These are phyloP conservation scores for Phlogophora meticulosa DNA, from an alignment of 2,888 invertebrate genomes.

Conservation along the genomic window DNA sequence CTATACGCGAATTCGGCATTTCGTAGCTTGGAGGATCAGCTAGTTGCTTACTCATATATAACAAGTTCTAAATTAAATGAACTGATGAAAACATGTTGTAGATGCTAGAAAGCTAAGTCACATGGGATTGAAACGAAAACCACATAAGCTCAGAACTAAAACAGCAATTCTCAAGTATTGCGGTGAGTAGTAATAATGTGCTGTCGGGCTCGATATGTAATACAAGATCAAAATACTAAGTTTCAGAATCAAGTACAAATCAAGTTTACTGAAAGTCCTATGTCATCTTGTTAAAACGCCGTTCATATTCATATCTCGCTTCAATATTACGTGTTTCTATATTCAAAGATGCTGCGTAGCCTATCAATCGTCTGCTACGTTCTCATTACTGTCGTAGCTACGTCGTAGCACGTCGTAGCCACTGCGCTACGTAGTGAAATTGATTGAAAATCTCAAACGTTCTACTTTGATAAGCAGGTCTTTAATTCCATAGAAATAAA, in stretches of 20 bases:
- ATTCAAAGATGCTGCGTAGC: conserved; percentile 14
- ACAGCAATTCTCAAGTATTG: conserved; percentile 60
- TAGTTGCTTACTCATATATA: background rate
- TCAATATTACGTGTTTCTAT: conserved; percentile 14
- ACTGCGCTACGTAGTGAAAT: background rate
- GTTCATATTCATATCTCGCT: conserved; percentile 1
- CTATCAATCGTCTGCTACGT: conserved; percentile 14
- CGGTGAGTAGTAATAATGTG: conserved; percentile 39
- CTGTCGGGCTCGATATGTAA: conserved; percentile 34
- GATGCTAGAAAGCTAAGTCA: conserved; percentile 29
- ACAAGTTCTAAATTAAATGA: background rate
- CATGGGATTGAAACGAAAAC: conserved; percentile 64
- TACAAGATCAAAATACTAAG: conserved; percentile 36
- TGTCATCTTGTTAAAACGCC: conserved; percentile 5
- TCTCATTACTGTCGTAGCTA: conserved; percentile 12
- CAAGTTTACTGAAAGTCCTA: conserved; percentile 19
- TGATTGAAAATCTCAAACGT: background rate
- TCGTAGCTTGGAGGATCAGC: background rate
- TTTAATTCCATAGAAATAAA: too few relatives aligned
- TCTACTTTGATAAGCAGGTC: background rate
- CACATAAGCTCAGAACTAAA: conserved; percentile 70
- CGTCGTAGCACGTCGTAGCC: conserved; percentile 10
- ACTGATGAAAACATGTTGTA: conserved; percentile 17
- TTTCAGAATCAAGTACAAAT: conserved; percentile 23
- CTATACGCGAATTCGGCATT: background rate